phyloP scores from a whole-genome alignment of 1,140 invertebrate species.

The Fopius arisanus region DNA sequence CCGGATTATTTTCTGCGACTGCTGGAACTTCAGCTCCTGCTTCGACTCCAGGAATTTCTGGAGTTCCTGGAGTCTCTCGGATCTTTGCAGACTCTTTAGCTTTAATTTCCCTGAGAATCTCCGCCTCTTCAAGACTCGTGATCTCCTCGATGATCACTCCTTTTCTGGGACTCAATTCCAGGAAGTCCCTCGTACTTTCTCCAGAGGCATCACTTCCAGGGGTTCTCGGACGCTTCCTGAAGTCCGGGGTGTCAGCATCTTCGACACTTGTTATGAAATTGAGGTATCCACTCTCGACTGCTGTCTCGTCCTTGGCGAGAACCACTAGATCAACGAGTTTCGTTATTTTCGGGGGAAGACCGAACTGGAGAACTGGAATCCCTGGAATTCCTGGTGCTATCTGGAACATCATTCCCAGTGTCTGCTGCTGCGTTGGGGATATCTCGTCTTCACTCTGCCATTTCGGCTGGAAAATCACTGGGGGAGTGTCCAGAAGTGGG shows the following conservation, averaged over 20 bases:
- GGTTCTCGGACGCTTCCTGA: background rate
- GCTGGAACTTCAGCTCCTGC: background rate
- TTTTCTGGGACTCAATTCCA: conserved; percentile 15
- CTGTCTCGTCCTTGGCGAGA: conserved; percentile 36
- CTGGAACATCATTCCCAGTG: conserved; percentile 22
- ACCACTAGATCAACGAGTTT: conserved; percentile 30
- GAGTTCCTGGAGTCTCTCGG: background rate
- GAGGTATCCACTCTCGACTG: conserved; percentile 45
- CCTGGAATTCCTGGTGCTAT: conserved; percentile 15
- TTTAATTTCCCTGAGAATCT: background rate
- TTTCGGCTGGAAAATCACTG: background rate
- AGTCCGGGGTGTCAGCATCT: conserved; percentile 25
- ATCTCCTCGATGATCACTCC: conserved; percentile 58
- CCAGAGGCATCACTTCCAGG: background rate
- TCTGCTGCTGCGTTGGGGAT: background rate
- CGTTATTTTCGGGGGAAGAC: conserved; percentile 5
- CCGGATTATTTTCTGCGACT: background rate
- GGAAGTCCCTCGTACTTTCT: background rate
- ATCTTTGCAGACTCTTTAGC: background rate
- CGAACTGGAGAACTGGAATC: conserved; percentile 28
- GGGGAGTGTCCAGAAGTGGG: conserved; percentile 39
- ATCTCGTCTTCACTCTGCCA: background rate
- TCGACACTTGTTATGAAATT: conserved; percentile 55
- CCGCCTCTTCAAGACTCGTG: conserved; percentile 40
- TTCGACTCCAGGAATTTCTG: background rate